Percentiles rank a stretch among this genome's conserved stretches.
These are phyloP conservation scores for Pseudomyrmex flavicornis DNA, from an alignment of 1,140 invertebrate genomes.

Conservation along the genomic window DNA sequence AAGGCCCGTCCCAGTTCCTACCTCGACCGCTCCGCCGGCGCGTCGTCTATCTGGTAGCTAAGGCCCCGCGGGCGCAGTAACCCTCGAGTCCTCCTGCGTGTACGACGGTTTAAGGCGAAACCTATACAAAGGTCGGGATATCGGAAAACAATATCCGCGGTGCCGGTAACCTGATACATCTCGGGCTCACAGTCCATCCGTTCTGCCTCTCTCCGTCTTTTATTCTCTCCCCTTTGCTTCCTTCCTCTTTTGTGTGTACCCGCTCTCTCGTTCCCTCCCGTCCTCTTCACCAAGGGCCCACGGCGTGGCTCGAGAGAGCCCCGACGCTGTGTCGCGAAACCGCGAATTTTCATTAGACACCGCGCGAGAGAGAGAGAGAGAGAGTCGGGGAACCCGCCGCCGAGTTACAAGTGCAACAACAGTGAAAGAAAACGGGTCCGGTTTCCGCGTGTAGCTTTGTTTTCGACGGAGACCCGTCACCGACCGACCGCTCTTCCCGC, in stretches of 20 bases:
- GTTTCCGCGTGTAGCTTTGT: constrained; percentile 6
- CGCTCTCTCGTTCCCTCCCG: constrained; percentile 28
- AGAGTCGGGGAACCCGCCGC: constrained; percentile 22
- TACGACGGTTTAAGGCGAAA: constrained; percentile 82
- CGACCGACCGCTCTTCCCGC: not conserved
- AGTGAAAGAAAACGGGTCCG: constrained; percentile 17
- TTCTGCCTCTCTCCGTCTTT: not conserved
- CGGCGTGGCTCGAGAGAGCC: constrained; percentile 1
- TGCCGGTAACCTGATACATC: constrained; percentile 78
- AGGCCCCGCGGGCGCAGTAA: constrained; percentile 85
- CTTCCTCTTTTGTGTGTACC: not conserved
- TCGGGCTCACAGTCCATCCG: constrained; percentile 29
- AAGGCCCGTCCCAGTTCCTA: constrained; percentile 75
- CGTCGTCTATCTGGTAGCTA: constrained; percentile 83
- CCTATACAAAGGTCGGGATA: constrained; percentile 79
- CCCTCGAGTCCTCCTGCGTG: constrained; percentile 84
- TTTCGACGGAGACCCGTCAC: not conserved
- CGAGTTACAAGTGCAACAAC: constrained; percentile 43
- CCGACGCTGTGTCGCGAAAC: constrained; percentile 9
- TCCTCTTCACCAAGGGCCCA: constrained; percentile 3
- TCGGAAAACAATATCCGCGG: constrained; percentile 80
- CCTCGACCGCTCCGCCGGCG: constrained; percentile 52
- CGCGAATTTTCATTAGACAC: constrained; percentile 42
- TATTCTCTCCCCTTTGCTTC: constrained; percentile 8
- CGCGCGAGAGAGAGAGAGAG: too few relatives aligned